phyloP scores from a whole-genome alignment of 2,888 invertebrate species.

The Philonicus albiceps region DNA sequence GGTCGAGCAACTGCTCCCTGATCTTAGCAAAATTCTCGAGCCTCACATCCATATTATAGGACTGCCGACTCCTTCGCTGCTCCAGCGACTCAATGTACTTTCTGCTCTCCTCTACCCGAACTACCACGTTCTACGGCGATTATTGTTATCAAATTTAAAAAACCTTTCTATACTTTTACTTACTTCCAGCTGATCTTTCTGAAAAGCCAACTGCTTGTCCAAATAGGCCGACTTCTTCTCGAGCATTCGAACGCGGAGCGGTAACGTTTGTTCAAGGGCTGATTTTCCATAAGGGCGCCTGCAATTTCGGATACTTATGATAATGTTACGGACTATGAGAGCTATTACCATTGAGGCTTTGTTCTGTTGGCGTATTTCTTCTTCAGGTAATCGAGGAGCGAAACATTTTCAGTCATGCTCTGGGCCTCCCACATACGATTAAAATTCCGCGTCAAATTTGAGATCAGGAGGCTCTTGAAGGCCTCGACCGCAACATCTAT shows the following conservation, averaged over 20 bases:
- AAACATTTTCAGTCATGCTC: constrained; percentile 51
- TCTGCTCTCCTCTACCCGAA: background rate
- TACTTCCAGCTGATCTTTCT: constrained; percentile 51
- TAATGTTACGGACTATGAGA: background rate
- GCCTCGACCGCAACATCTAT: constrained; percentile 49
- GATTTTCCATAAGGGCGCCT: constrained; percentile 53
- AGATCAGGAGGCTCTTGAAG: constrained; percentile 49
- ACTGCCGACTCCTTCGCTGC: background rate
- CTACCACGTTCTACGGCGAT: background rate
- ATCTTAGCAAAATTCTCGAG: background rate
- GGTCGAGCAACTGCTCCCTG: background rate
- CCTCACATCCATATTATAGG: background rate
- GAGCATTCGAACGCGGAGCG: constrained; percentile 52
- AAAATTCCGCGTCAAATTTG: constrained; percentile 48
- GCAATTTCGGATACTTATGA: background rate
- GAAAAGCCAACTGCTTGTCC: constrained; percentile 51
- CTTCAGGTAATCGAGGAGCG: constrained; percentile 52
- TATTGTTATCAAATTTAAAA: background rate
- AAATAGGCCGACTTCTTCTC: constrained; percentile 51
- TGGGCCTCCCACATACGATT: constrained; percentile 51
- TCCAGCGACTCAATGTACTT: background rate
- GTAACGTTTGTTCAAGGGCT: constrained; percentile 51
- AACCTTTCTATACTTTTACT: background rate
- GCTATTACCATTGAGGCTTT: constrained; percentile 52
- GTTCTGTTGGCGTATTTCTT: constrained; percentile 50